These are phyloP conservation scores for Archivesica marissinica DNA, from an alignment of 1,140 invertebrate genomes.

Conservation along the genomic window DNA sequence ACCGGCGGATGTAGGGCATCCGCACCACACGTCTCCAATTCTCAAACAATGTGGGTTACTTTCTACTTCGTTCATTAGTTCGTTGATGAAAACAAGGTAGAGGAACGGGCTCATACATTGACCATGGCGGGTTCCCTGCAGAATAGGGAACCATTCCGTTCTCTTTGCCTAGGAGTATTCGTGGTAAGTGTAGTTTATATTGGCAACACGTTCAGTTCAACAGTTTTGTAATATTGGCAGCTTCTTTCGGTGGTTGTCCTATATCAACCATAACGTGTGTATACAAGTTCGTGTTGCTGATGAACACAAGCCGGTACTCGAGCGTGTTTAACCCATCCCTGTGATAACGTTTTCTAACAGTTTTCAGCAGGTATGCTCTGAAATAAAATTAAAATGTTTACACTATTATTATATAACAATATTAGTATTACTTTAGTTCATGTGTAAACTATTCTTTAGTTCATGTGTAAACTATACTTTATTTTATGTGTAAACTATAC, in stretches of 20 bases:
- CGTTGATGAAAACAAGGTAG: constrained; percentile 23
- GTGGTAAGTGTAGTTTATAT: no score
- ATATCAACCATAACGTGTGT: constrained; percentile 85
- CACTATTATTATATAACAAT: no score
- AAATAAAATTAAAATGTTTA: no score
- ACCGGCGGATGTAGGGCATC: background rate
- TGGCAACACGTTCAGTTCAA: constrained; percentile 4
- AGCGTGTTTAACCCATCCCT: constrained; percentile 86
- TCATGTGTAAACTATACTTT: no score
- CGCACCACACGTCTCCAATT: background rate
- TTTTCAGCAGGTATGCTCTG: constrained; percentile 83
- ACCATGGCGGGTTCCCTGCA: constrained; percentile 4
- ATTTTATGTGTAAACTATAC: no score
- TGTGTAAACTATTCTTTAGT: no score
- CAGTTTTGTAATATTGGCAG: constrained; percentile 4
- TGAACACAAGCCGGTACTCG: constrained; percentile 82
- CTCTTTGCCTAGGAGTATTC: no score
- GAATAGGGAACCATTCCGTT: constrained; percentile 18
- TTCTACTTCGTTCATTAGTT: constrained; percentile 3
- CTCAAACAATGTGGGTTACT: background rate
- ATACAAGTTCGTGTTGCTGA: constrained; percentile 80
- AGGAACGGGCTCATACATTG: constrained; percentile 17
- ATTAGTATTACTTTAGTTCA: no score
- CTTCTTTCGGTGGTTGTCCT: constrained; percentile 78
- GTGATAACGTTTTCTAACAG: constrained; percentile 84